Conservation (phyloP, 2,113 vertebrate genomes). For the Phycodurus eques region DNA sequence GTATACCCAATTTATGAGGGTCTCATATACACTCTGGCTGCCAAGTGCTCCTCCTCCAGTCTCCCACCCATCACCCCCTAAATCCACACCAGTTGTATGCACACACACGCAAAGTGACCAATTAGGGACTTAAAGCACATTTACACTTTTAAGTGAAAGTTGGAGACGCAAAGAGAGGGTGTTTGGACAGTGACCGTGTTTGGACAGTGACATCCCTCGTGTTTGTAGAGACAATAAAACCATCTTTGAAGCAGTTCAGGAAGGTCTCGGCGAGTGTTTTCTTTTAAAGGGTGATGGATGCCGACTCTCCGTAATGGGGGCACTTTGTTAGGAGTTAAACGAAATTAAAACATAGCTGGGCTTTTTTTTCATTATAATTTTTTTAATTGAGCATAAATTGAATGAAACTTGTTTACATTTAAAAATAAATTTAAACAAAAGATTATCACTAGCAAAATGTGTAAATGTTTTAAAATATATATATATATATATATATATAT, state of each 20-base stretch:
- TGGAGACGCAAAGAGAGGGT: conserved; percentile 33
- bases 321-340: no score
- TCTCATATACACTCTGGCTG: conserved; percentile 47
- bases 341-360: no score
- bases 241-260: not conserved
- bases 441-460: no score
- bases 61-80: conserved; percentile 16
- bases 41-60: conserved; percentile 42
- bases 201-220: conserved; percentile 35
- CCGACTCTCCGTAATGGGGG: not conserved
- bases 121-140: conserved; percentile 56
- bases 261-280: not conserved
- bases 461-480: no score
- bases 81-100: conserved; percentile 22
- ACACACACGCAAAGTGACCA: conserved; percentile 43
- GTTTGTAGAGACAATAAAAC: not conserved
- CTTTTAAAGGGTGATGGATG: not conserved
- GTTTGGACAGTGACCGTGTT: conserved; percentile 39
- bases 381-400: no score
- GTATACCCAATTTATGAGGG: conserved; percentile 9
- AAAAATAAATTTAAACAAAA: no score
- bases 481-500: no score
- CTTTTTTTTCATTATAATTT: no score
- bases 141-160: conserved; percentile 43
- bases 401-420: no score